Conservation (phyloP, 1,140 invertebrate genomes). For the Drosophila obscura region DNA sequence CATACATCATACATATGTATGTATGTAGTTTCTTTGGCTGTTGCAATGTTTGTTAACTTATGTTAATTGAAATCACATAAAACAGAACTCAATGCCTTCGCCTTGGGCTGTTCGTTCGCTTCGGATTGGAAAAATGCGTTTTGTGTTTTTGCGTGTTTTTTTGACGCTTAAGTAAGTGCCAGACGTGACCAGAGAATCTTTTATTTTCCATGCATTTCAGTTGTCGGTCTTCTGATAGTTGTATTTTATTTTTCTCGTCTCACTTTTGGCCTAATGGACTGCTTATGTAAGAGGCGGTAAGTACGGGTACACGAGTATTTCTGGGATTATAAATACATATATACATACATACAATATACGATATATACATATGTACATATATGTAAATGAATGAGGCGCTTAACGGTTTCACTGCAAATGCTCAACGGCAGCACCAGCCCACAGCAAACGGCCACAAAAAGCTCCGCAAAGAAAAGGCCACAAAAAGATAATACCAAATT, state of each 20-base stretch:
- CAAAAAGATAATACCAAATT: slow-evolving; percentile 43
- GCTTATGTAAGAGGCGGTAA: slow-evolving; percentile 23
- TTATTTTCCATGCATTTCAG: slow-evolving; percentile 12
- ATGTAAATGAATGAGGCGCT: slow-evolving; percentile 23
- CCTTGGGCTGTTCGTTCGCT: slow-evolving; percentile 14
- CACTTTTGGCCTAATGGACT: background rate
- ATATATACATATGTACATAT: slow-evolving; percentile 1
- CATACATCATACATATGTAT: too few relatives aligned
- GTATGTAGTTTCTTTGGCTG: background rate
- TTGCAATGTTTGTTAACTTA: slow-evolving; percentile 21
- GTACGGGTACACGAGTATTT: slow-evolving; percentile 4
- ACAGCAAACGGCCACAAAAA: slow-evolving; percentile 15
- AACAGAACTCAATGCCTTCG: slow-evolving; percentile 42
- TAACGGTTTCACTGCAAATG: slow-evolving; percentile 45
- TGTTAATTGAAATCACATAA: slow-evolving; percentile 42
- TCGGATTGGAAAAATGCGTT: slow-evolving; percentile 39
- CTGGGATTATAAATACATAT: slow-evolving; percentile 18
- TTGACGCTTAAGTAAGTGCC: background rate
- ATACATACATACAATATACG: background rate
- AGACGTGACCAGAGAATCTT: slow-evolving; percentile 45
- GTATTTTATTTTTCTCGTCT: background rate
- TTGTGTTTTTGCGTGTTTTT: slow-evolving; percentile 1
- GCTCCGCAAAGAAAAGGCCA: slow-evolving; percentile 43
- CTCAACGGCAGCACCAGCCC: slow-evolving; percentile 11
- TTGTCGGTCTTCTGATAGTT: background rate